Evolutionary conservation across 2,113 vertebrate species (phyloP).

Genomic region (Monopterus albus): DNA sequence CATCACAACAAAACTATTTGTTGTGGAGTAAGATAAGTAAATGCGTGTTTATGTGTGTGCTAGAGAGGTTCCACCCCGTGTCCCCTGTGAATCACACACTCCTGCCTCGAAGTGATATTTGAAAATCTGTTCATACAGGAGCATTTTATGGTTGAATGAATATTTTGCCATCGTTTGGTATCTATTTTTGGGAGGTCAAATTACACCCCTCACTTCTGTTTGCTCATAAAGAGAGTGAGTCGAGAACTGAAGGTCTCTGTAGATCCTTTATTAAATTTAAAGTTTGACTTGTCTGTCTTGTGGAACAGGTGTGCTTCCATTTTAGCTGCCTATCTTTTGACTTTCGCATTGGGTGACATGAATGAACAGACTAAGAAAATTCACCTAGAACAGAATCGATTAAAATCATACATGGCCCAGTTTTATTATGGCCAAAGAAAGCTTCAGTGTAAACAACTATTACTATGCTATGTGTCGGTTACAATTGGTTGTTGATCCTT

Average conservation of each 20-base stretch:
- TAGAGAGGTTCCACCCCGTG: too few species aligned
- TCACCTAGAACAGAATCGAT: too few species aligned
- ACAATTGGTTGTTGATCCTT: too few species aligned
- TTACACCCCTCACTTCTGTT: not conserved
- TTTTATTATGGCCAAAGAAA: too few species aligned
- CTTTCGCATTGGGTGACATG: too few species aligned
- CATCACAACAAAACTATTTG: constrained; percentile 16
- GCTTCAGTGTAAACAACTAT: too few species aligned
- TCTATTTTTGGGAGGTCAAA: constrained; percentile 18
- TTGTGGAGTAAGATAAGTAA: constrained; percentile 13
- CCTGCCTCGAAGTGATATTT: constrained; percentile 33
- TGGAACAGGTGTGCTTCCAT: not conserved
- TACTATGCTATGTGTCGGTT: too few species aligned
- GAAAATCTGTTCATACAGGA: constrained; percentile 24
- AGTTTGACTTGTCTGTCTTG: not conserved
- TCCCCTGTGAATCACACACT: constrained; percentile 27
- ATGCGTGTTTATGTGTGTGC: not conserved
- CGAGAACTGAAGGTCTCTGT: not conserved
- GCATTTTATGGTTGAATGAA: constrained; percentile 20
- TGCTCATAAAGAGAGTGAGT: not conserved
- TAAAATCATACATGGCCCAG: too few species aligned
- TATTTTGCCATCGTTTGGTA: constrained; percentile 11
- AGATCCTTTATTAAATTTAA: not conserved
- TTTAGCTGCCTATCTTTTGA: not conserved
- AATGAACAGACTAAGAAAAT: too few species aligned